Evolutionary conservation across 2,113 vertebrate species (phyloP).

Genomic region (Clarias macrocephalus): DNA sequence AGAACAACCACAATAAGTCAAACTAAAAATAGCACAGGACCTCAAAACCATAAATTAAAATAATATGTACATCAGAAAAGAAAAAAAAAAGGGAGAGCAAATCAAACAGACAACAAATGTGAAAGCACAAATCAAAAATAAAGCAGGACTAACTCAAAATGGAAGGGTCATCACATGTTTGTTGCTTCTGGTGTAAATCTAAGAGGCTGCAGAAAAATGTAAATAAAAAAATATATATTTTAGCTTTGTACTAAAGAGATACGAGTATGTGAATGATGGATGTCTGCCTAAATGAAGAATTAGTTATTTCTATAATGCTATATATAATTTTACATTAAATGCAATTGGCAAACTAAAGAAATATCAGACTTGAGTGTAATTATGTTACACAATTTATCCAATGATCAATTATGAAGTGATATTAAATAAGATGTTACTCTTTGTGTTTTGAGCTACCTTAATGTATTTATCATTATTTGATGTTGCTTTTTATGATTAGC

Average conservation of each 20-base stretch:
- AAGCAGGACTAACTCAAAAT: neutral
- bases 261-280: neutral
- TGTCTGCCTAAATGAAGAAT: too few species aligned
- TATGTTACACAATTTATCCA: too few species aligned
- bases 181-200: neutral
- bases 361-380: too few species aligned
- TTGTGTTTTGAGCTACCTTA: neutral
- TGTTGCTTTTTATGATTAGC: neutral
- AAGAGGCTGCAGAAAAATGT: neutral
- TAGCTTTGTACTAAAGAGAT: neutral
- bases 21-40: too few species aligned
- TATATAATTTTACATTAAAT: too few species aligned
- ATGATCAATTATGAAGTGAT: neutral
- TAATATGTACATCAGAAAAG: too few species aligned
- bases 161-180: neutral
- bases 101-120: too few species aligned
- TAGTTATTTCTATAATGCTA: neutral
- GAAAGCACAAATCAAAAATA: neutral
- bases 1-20: too few species aligned
- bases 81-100: too few species aligned
- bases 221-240: neutral
- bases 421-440: neutral
- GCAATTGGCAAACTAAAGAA: too few species aligned
- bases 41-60: too few species aligned
- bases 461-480: neutral